A percentile compares a stretch with the other conserved stretches of the same genome.
Evolutionary conservation across 2,113 vertebrate genomes (phyloP).

Genomic region (Sinocyclocheilus anshuiensis): DNA sequence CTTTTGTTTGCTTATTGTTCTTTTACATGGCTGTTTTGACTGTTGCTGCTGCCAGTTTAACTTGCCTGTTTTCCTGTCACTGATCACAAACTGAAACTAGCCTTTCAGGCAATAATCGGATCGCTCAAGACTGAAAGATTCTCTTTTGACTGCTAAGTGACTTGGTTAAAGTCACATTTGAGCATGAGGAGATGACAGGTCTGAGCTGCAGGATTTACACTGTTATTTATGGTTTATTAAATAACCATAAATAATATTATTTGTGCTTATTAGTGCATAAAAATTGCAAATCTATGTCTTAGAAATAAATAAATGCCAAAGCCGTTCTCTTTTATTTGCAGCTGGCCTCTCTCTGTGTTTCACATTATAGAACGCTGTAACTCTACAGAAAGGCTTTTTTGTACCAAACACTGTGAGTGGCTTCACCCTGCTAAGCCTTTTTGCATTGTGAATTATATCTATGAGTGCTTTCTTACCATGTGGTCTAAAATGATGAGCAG

Average conservation of each 20-base stretch:
- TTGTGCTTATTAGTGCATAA: background rate
- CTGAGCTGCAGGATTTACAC: background rate
- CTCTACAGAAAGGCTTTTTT: constrained; percentile 18
- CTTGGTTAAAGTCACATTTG: constrained; percentile 9
- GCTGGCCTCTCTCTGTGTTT: background rate
- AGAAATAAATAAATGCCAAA: constrained; percentile 19
- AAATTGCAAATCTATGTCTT: constrained; percentile 1
- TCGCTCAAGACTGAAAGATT: constrained; percentile 18
- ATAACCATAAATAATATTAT: background rate
- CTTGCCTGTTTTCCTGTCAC: background rate
- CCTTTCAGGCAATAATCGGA: background rate
- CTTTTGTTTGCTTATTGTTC: constrained; percentile 1
- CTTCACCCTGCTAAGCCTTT: constrained; percentile 34
- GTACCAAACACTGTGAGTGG: constrained; percentile 41
- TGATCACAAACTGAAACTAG: background rate
- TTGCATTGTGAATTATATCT: constrained; percentile 27
- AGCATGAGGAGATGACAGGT: constrained; percentile 32
- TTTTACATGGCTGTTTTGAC: background rate
- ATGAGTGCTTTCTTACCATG: constrained; percentile 27
- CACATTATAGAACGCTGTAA: background rate
- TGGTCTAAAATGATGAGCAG: background rate
- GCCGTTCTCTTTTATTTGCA: constrained; percentile 17
- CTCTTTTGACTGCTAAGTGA: constrained; percentile 31
- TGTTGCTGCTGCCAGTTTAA: background rate
- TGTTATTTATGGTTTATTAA: constrained; percentile 34